These are phyloP conservation scores for Neolamprologus modestus DNA, from an alignment of 2,113 vertebrate genomes.

Conservation along the genomic window DNA sequence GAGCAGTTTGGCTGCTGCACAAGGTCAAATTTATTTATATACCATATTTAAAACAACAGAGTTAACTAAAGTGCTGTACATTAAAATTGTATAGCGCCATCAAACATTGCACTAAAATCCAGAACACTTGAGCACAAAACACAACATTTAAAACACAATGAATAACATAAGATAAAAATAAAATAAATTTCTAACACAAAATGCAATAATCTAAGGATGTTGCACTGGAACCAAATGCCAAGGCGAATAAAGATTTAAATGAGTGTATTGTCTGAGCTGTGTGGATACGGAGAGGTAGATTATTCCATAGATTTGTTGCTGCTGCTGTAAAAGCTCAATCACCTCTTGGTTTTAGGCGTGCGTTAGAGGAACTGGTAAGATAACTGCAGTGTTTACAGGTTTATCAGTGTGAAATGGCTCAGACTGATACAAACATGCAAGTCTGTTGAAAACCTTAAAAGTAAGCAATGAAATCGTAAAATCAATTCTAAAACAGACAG, in stretches of 20 bases:
- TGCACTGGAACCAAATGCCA: neutral
- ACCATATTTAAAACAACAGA: neutral
- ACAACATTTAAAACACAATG: neutral
- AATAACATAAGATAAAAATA: neutral
- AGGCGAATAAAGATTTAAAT: neutral
- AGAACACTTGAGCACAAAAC: neutral
- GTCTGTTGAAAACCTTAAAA: neutral
- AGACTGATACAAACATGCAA: neutral
- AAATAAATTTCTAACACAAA: neutral
- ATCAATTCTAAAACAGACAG: neutral
- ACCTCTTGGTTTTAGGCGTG: neutral
- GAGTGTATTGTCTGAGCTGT: neutral
- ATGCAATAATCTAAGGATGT: neutral
- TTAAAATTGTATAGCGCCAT: neutral
- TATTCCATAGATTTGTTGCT: neutral
- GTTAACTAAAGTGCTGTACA: neutral
- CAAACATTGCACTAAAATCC: neutral
- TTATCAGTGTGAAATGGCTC: neutral
- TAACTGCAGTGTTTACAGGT: neutral
- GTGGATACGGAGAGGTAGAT: neutral
- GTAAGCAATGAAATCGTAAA: neutral
- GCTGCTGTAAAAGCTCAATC: neutral
- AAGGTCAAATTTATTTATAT: neutral
- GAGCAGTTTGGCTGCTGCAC: neutral
- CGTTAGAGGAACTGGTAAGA: neutral